Percentiles rank a stretch among this genome's conserved stretches.
Conservation (phyloP, 2,113 vertebrate species). For the Poecilia latipinna region DNA sequence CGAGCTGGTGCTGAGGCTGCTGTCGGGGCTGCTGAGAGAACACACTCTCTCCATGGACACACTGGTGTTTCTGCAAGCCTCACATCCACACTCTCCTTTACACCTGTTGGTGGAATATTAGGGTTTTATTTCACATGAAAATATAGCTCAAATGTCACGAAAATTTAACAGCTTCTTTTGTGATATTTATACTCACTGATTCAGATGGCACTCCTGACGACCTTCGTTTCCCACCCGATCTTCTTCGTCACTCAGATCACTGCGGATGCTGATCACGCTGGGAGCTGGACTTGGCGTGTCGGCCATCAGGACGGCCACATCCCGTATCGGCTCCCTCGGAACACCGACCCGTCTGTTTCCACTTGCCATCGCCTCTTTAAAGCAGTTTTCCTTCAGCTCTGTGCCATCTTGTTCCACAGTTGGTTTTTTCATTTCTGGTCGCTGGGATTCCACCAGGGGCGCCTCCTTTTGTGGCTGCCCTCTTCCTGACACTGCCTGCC, state of each 20-base stretch:
- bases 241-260: slow-evolving; percentile 84
- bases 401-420: slow-evolving; percentile 76
- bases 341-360: slow-evolving; percentile 63
- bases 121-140: not conserved
- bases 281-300: slow-evolving; percentile 89
- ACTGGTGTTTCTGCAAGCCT: slow-evolving; percentile 90
- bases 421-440: slow-evolving; percentile 65
- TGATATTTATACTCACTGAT: slow-evolving; percentile 81
- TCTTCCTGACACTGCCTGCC: slow-evolving; percentile 67
- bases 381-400: slow-evolving; percentile 78
- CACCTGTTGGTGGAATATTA: slow-evolving; percentile 76
- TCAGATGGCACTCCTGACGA: slow-evolving; percentile 78
- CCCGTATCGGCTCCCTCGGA: slow-evolving; percentile 67
- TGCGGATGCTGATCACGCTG: slow-evolving; percentile 96
- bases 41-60: slow-evolving; percentile 94
- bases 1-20: slow-evolving; percentile 95
- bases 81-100: slow-evolving; percentile 90
- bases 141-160: not conserved
- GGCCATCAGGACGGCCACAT: slow-evolving; percentile 83
- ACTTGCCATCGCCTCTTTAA: slow-evolving; percentile 72
- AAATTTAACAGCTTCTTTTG: not conserved
- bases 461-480: slow-evolving; percentile 41
- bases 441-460: slow-evolving; percentile 31
- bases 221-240: slow-evolving; percentile 83
- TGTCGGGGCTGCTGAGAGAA: slow-evolving; percentile 95